Base-by-base conservation (phyloP, 2,888 invertebrate genomes). In the Aromia moschata region DNA sequence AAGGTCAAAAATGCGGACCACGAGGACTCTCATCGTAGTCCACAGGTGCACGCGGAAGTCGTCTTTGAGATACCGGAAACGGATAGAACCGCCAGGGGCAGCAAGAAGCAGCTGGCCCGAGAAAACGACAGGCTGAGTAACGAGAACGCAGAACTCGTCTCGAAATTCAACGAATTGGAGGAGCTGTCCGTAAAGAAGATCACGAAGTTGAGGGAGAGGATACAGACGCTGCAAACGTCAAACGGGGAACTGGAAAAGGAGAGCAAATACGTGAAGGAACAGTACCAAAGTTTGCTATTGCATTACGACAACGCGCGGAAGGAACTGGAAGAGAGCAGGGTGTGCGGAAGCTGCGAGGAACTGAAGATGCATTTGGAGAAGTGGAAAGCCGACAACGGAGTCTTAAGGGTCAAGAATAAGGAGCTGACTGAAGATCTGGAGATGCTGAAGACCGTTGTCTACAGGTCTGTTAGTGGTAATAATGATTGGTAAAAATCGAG, bases 371-470 rank as follows among this genome's bases (percentile, higher is more conserved):
- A 79, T 43, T 81, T 86, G 65, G 84, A 83, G 70, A 84, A 82
- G 58, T 76, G 82, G 0, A 84, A 82, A 68, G 81, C 82, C 0
- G 81, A 86, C 3, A 77, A 85, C 31, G 80, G 83, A 40, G 81
- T 81, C 69, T 77, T 85, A 10, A 79, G 83, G 33, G 83, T 83
- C 0, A 84, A 85, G 30, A 90, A 89, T 73, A 73, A 79, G 7
- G 83, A 87, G 18, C 77, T 89, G 1, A 83, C 82, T 44, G 87
- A 87, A 65, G 93, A 93, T 72, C 83, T 91, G 74, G 83, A 84
- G 44, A 89, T 92, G 76, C 79, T 93, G 58, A 93, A 93, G 78
- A 90, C 89, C 66, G 86, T 93, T 0, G 85, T 93, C 2, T 92
- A 90, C 71, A 84, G 87, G 86, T 86, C 52, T 46, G 43, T 30